Conservation (phyloP, 92 coral and sea anemone genomes). For the Porites evermanni region DNA sequence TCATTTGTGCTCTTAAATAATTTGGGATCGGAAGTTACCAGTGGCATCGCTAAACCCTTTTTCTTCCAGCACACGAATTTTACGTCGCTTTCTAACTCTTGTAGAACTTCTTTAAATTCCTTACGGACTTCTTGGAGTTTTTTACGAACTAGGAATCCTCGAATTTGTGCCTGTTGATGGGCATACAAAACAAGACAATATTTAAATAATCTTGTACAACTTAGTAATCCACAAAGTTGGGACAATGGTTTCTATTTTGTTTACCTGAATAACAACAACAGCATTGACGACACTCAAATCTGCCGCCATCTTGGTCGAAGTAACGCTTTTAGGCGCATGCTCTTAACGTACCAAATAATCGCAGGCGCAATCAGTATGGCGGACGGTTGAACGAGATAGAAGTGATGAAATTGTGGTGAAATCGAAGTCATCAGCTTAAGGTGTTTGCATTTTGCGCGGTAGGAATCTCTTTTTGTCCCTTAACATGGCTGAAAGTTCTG, state of each 20-base stretch:
- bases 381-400: neutral
- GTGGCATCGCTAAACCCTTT: constrained; percentile 7
- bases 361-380: constrained; percentile 20
- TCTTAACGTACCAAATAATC: neutral
- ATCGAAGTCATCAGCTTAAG: no score
- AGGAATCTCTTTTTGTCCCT: neutral
- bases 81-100: constrained; percentile 52
- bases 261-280: constrained; percentile 44
- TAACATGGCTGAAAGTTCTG: constrained; percentile 60
- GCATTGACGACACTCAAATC: constrained; percentile 56
- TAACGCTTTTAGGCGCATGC: constrained; percentile 26
- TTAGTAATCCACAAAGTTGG: neutral
- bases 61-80: constrained; percentile 23
- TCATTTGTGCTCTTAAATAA: neutral
- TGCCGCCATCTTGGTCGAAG: constrained; percentile 70
- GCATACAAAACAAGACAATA: neutral
- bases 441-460: neutral
- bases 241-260: neutral
- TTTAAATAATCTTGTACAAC: neutral
- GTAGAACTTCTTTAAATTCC: constrained; percentile 74
- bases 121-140: constrained; percentile 66
- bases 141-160: constrained; percentile 76
- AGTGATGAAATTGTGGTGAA: neutral
- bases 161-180: constrained; percentile 69
- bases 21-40: constrained; percentile 4